A percentile compares a stretch with the other conserved stretches of the same genome.
Conservation (phyloP, 37 sponge, comb jelly and placozoan species). For the Hexactinellida sp. region DNA sequence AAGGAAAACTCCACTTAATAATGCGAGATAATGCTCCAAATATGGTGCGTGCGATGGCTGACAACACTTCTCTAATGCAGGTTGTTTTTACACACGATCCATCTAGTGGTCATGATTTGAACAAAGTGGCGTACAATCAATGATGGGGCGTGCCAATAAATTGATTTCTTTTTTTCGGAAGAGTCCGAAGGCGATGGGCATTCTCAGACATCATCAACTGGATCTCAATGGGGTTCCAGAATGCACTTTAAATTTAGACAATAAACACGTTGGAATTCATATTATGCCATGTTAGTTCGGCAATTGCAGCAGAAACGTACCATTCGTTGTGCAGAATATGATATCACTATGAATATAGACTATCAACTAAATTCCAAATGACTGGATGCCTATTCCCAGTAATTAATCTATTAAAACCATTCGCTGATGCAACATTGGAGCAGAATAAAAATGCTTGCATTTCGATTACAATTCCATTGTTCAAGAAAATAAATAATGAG, state of each 20-base stretch:
- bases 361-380: conserved; percentile 14
- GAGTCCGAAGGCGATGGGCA: conserved; percentile 13
- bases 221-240: conserved; percentile 1
- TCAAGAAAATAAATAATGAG: conserved; percentile 6
- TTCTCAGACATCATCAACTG: not conserved
- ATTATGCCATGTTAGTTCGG: not conserved
- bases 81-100: conserved; percentile 9
- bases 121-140: conserved; percentile 2
- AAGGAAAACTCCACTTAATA: conserved; percentile 7
- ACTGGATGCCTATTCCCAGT: conserved; percentile 11
- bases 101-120: conserved; percentile 18
- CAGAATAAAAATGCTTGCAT: not conserved
- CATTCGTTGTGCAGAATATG: conserved; percentile 11
- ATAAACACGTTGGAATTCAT: not conserved
- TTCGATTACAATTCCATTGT: not conserved
- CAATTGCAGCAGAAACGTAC: not conserved
- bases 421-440: conserved; percentile 7
- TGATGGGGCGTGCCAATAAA: not conserved
- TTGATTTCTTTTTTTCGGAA: conserved; percentile 13
- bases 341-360: not conserved
- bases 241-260: not conserved
- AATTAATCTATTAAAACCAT: conserved; percentile 3
- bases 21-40: not conserved
- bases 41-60: not conserved
- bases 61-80: not conserved